Conservation (phyloP, 2,797 vertebrate species). For the Holocentrus rufus region DNA sequence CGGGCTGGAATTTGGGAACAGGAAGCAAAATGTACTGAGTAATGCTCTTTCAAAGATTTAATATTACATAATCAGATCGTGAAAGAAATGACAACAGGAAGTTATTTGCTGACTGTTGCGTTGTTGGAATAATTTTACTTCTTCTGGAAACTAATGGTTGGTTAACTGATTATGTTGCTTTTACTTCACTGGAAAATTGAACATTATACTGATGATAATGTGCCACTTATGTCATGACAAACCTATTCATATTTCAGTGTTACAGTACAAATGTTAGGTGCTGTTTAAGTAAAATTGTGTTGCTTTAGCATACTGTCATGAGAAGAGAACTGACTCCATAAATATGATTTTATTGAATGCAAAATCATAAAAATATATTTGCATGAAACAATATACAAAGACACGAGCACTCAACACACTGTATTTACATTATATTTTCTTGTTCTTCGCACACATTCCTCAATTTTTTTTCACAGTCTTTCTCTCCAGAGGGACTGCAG, state of each 20-base stretch:
- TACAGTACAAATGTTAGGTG: no score
- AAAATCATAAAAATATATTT: background rate
- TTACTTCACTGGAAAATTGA: no score
- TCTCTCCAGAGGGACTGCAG: conserved; percentile 55
- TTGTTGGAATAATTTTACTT: background rate
- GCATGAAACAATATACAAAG: background rate
- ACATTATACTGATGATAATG: no score
- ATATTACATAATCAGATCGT: conserved; percentile 52
- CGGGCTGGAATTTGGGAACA: conserved; percentile 19
- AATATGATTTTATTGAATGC: conserved; percentile 36
- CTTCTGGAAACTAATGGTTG: no score
- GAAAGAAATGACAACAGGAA: conserved; percentile 19
- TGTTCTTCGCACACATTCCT: background rate
- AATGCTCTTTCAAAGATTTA: conserved; percentile 18
- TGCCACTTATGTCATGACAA: no score
- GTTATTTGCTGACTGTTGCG: background rate
- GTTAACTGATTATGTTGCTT: no score
- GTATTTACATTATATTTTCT: conserved; percentile 19
- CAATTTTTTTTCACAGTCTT: conserved; percentile 21
- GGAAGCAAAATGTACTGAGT: conserved; percentile 38
- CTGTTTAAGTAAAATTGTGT: no score
- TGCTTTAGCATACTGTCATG: no score
- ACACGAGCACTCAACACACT: background rate
- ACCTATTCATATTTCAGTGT: no score
- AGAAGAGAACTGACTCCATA: no score